phyloP scores from a whole-genome alignment of 64 coral and sea anemone species.

The Montipora efflorescens region DNA sequence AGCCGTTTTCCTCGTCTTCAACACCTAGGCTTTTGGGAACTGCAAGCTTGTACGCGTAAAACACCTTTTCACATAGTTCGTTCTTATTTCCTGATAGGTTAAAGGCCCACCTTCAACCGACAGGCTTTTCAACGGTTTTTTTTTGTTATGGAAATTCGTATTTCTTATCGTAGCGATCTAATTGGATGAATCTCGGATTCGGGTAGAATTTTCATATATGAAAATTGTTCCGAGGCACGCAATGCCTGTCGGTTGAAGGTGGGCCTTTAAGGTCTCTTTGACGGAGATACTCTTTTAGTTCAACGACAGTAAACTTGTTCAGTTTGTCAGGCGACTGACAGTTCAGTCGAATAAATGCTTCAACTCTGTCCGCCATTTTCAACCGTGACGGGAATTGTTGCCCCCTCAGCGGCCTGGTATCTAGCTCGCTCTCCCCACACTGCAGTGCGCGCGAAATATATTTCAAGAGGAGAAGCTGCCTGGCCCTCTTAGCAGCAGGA shows the following conservation, averaged over 20 bases:
- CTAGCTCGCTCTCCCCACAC: not conserved
- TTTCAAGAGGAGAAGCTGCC: too few relatives aligned
- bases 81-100: constrained; percentile 35
- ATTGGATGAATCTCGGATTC: too few relatives aligned
- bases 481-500: too few relatives aligned
- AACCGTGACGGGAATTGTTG: constrained; percentile 19
- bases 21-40: not conserved
- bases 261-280: not conserved
- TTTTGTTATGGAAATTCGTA: too few relatives aligned
- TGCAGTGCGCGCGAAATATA: constrained; percentile 24
- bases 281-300: constrained; percentile 12
- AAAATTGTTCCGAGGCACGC: too few relatives aligned
- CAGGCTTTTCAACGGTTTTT: too few relatives aligned
- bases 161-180: too few relatives aligned
- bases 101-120: not conserved
- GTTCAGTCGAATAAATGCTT: constrained; percentile 20
- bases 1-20: constrained; percentile 38
- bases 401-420: constrained; percentile 42
- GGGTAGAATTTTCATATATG: too few relatives aligned
- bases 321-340: constrained; percentile 26
- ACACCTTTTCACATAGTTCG: constrained; percentile 33
- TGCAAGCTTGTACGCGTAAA: constrained; percentile 30
- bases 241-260: too few relatives aligned
- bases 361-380: not conserved
- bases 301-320: constrained; percentile 9